Conservation (phyloP, 2,113 vertebrate species). For the Microtus oregoni region DNA sequence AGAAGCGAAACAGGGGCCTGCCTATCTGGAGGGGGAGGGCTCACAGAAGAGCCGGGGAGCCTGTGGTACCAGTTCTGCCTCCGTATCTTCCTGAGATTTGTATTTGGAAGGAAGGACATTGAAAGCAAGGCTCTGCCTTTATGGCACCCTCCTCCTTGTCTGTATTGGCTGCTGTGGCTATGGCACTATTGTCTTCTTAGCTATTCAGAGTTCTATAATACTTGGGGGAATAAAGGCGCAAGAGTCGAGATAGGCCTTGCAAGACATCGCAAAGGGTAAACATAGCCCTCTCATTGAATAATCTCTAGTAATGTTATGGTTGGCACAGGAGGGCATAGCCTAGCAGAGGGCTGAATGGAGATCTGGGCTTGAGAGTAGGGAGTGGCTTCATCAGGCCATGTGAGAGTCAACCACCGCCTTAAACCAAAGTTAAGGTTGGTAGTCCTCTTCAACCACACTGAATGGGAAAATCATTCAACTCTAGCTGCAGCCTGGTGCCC, state of each 20-base stretch:
- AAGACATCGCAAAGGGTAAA: neutral
- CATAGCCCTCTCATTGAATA: neutral
- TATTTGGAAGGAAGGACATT: neutral
- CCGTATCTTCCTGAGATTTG: neutral
- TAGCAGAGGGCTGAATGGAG: neutral
- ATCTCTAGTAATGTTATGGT: neutral
- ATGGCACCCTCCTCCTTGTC: neutral
- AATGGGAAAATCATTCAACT: neutral
- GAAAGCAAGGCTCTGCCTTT: neutral
- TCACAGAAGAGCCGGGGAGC: neutral
- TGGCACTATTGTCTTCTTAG: neutral
- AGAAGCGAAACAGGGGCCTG: neutral
- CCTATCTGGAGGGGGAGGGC: neutral
- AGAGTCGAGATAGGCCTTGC: neutral
- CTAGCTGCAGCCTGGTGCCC: neutral
- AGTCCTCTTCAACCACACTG: neutral
- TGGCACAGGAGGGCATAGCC: neutral
- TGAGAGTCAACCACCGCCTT: neutral
- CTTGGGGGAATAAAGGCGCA: neutral
- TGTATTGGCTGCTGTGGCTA: neutral
- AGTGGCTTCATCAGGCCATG: fast-evolving
- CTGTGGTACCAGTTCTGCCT: neutral
- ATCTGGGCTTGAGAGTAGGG: neutral
- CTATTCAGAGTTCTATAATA: neutral
- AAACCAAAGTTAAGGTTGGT: neutral